Evolutionary conservation across 2,888 invertebrate species (phyloP).

Genomic region (Drosophila putrida): DNA sequence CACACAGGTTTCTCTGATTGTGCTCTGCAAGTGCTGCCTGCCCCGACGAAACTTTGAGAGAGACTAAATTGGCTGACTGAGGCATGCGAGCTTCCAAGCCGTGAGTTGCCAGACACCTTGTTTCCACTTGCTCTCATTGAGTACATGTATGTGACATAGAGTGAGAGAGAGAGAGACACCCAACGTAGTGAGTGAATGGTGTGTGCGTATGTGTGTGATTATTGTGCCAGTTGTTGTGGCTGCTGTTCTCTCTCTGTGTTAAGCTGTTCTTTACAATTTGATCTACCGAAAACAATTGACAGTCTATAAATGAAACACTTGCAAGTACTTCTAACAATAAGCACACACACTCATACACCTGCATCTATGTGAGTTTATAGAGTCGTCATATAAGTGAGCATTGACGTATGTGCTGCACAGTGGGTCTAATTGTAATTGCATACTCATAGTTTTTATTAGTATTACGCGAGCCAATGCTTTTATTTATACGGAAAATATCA

Average conservation of each 20-base stretch:
- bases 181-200: slow-evolving; percentile 5
- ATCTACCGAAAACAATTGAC: slow-evolving; percentile 67
- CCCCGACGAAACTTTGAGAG: slow-evolving; percentile 73
- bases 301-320: slow-evolving; percentile 58
- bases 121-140: slow-evolving; percentile 27
- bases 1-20: slow-evolving; percentile 40
- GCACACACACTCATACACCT: slow-evolving; percentile 37
- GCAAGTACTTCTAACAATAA: slow-evolving; percentile 36
- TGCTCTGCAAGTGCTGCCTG: slow-evolving; percentile 52
- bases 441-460: slow-evolving; percentile 4
- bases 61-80: slow-evolving; percentile 58
- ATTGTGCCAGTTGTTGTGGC: slow-evolving; percentile 35
- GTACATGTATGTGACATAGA: background rate
- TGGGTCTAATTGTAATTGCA: slow-evolving; percentile 48
- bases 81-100: slow-evolving; percentile 49
- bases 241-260: slow-evolving; percentile 38
- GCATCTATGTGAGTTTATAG: slow-evolving; percentile 16
- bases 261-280: slow-evolving; percentile 64
- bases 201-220: slow-evolving; percentile 26
- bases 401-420: slow-evolving; percentile 54
- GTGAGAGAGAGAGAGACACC: background rate
- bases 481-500: slow-evolving; percentile 18
- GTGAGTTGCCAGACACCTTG: slow-evolving; percentile 26
- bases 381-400: slow-evolving; percentile 30
- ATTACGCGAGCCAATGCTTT: background rate